These are phyloP conservation scores for Amazona guildingii DNA, from an alignment of 2,113 vertebrate genomes.

Conservation along the genomic window DNA sequence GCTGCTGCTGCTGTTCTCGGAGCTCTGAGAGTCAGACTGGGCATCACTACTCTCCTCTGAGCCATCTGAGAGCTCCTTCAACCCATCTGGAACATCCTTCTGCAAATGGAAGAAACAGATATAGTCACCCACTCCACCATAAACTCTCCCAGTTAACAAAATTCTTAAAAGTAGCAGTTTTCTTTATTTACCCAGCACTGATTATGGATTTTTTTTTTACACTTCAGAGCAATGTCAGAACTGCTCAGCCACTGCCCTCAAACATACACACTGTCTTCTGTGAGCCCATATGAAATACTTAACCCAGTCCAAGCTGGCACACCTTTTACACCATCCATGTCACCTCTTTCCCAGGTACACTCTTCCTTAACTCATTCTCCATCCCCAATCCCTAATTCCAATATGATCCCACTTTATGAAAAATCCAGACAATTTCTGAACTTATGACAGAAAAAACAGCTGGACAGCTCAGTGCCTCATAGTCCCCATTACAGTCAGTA, in stretches of 20 bases:
- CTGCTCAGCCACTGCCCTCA: background rate
- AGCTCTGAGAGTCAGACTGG: conserved; percentile 85
- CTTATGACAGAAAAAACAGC: accelerated
- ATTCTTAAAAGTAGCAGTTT: accelerated
- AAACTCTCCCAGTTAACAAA: accelerated
- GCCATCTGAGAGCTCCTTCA: conserved; percentile 87
- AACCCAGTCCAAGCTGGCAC: accelerated
- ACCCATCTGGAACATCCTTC: conserved; percentile 88
- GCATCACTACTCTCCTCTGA: conserved; percentile 91
- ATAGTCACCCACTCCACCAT: accelerated
- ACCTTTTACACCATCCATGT: accelerated
- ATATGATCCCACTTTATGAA: accelerated
- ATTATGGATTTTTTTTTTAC: accelerated
- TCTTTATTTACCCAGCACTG: accelerated
- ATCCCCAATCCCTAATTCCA: accelerated
- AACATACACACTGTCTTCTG: accelerated
- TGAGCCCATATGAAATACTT: accelerated
- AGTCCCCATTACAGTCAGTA: accelerated
- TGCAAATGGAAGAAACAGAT: conserved; percentile 50
- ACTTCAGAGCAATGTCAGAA: background rate
- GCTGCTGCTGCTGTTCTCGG: conserved; percentile 81
- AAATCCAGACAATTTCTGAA: background rate
- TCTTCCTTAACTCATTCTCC: background rate
- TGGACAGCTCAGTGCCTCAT: accelerated
- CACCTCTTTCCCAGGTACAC: accelerated